A percentile compares a stretch with the other conserved stretches of the same genome.
Conservation (phyloP, 2,888 invertebrate species). For the Hypolimnas misippus region DNA sequence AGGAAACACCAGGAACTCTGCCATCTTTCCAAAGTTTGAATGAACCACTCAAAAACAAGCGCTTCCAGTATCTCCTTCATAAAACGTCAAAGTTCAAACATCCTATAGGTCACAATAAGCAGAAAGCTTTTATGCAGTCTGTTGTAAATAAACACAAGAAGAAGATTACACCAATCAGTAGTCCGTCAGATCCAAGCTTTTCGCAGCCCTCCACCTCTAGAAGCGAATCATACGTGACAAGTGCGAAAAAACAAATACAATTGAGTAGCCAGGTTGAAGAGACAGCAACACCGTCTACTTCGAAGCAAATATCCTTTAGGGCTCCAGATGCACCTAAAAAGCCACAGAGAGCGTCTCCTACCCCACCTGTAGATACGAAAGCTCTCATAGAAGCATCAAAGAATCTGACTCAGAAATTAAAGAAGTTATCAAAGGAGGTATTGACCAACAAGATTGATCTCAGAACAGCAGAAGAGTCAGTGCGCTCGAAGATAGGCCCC, state of each 20-base stretch:
- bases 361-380: slow-evolving; percentile 85
- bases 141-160: slow-evolving; percentile 81
- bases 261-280: slow-evolving; percentile 67
- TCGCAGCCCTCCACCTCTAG: slow-evolving; percentile 75
- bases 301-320: slow-evolving; percentile 67
- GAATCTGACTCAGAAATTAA: slow-evolving; percentile 95
- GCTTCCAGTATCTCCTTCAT: slow-evolving; percentile 79
- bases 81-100: slow-evolving; percentile 81
- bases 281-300: slow-evolving; percentile 66
- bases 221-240: slow-evolving; percentile 69
- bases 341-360: slow-evolving; percentile 63
- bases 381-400: slow-evolving; percentile 95
- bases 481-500: slow-evolving; percentile 75
- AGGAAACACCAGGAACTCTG: slow-evolving; percentile 68
- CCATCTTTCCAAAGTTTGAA: slow-evolving; percentile 77
- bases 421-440: slow-evolving; percentile 95
- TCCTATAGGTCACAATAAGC: slow-evolving; percentile 78
- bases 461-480: slow-evolving; percentile 75
- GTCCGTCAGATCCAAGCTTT: slow-evolving; percentile 57
- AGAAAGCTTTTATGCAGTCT: slow-evolving; percentile 80
- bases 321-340: slow-evolving; percentile 71
- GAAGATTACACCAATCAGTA: slow-evolving; percentile 61
- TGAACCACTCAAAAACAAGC: slow-evolving; percentile 78
- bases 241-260: slow-evolving; percentile 67
- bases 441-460: slow-evolving; percentile 87